A percentile compares a stretch with the other conserved stretches of the same genome.
These are phyloP conservation scores for Polyploca ridens DNA, from an alignment of 2,888 invertebrate species.

Conservation along the genomic window DNA sequence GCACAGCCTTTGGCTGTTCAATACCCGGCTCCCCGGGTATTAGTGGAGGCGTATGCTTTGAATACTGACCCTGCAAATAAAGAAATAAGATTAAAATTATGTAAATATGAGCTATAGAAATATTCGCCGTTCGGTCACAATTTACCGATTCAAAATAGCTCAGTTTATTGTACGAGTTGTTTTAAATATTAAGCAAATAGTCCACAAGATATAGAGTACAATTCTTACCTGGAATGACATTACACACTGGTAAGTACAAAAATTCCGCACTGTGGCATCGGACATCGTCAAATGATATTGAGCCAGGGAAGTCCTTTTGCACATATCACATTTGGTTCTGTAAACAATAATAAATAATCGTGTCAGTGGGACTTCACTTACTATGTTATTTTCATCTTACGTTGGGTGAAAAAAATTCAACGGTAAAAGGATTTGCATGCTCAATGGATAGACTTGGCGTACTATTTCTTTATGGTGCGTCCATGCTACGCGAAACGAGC, in stretches of 20 bases:
- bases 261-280: slow-evolving; percentile 92
- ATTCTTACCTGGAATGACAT: slow-evolving; percentile 88
- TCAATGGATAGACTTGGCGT: too few relatives aligned
- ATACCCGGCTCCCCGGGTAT: slow-evolving; percentile 62
- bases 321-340: slow-evolving; percentile 90
- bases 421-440: too few relatives aligned
- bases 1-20: slow-evolving; percentile 73
- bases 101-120: too few relatives aligned
- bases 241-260: slow-evolving; percentile 93
- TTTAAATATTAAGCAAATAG: not conserved
- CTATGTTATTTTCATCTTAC: too few relatives aligned
- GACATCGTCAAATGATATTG: slow-evolving; percentile 94
- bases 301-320: slow-evolving; percentile 87
- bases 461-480: too few relatives aligned
- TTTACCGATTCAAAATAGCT: too few relatives aligned
- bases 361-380: too few relatives aligned
- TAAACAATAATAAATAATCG: not conserved
- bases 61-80: slow-evolving; percentile 70
- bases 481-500: too few relatives aligned
- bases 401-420: too few relatives aligned
- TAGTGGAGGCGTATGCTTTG: slow-evolving; percentile 67
- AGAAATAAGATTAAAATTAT: not conserved
- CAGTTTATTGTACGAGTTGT: too few relatives aligned
- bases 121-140: too few relatives aligned
- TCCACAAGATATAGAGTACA: not conserved